Evolutionary conservation across 1,140 invertebrate genomes (phyloP).

Genomic region (Mamestra configurata): DNA sequence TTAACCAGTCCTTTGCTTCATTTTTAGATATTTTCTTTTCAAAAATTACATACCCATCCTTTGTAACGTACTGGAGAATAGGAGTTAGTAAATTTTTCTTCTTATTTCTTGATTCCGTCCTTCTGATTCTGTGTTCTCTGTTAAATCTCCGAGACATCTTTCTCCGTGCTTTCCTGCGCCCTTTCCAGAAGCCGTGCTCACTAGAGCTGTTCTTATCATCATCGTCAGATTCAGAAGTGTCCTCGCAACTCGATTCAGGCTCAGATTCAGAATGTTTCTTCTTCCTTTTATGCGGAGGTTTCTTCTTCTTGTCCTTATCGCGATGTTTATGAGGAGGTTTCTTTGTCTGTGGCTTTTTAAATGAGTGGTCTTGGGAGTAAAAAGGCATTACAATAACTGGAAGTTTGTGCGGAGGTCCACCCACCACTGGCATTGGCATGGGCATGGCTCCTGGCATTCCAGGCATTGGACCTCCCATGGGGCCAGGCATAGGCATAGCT

Average conservation of each 20-base stretch:
- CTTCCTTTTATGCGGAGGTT: conserved; percentile 34
- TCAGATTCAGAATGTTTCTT: conserved; percentile 58
- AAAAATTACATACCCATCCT: conserved; percentile 82
- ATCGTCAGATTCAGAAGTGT: conserved; percentile 30
- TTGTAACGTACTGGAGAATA: conserved; percentile 78
- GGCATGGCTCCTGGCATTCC: conserved; percentile 47
- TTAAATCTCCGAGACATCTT: conserved; percentile 55
- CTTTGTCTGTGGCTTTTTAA: conserved; percentile 56
- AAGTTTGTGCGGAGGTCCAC: conserved; percentile 71
- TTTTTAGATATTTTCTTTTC: conserved; percentile 80
- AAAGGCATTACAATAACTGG: conserved; percentile 85
- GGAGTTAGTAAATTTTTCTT: conserved; percentile 71
- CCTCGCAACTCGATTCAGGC: conserved; percentile 64
- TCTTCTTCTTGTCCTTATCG: conserved; percentile 23
- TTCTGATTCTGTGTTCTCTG: conserved; percentile 51
- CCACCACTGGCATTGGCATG: conserved; percentile 59
- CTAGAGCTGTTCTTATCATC: conserved; percentile 33
- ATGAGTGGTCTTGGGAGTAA: conserved; percentile 74
- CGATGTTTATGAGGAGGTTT: conserved; percentile 3
- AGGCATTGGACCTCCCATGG: conserved; percentile 46
- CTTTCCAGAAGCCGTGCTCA: conserved; percentile 66
- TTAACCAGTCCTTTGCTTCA: conserved; percentile 79
- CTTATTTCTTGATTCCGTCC: conserved; percentile 55
- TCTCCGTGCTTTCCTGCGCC: conserved; percentile 32
- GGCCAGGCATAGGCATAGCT: conserved; percentile 35